Base-by-base conservation (phyloP, 1,140 invertebrate species). In the Druon quercuslanigerum region DNA sequence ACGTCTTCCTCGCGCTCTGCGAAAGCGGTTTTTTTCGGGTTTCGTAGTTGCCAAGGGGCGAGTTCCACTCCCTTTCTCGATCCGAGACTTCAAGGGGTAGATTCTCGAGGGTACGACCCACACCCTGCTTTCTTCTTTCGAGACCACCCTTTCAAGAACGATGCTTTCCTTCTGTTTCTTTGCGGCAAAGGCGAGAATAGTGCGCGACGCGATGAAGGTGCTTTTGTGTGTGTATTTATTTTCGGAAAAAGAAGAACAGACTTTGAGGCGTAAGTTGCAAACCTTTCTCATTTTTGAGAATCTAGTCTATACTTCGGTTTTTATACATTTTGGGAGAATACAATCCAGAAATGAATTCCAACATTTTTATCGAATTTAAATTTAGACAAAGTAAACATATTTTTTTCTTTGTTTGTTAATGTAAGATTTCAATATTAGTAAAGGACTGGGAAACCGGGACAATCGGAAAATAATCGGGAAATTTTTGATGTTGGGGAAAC, bases 51-150 rank as follows among this genome's bases (percentile, higher is more conserved):
- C 74, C 72, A 78, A 72, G 76, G 71, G 72, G 75, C 72, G 71
- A 16, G 19, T 78, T 79, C 70, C 72, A 75, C 73, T 79, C 76
- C 77, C 75, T 79, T 74, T 72, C 78, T 78, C 74, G 4, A 33
- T 78, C 71, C 6, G 56, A 71, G 72, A 75, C 73, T 73, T 14
- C 19, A 81, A 51, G 75, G 71, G 46, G 57, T 70, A 51, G 66
- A 33, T 75, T 73, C 71, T 71, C 19, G 12, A 78, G 66, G 25
- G 17, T 56, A 33, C 12, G 66, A n/a, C 74, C 17, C 20, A 40
- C 70, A 40, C 33, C 66, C n/a, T 19, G 9, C 60, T 50, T 74
- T 73, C 57, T 74, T 73, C 57, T 82, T 74, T 75, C 52, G 70
- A 76, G 51, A 73, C 76, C 52, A 57, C 75, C 74, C 70, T 76